A percentile compares a stretch with the other conserved stretches of the same genome.
phyloP scores from a whole-genome alignment of 35 echinoderm and acorn worm species.

The Lytechinus variegatus region DNA sequence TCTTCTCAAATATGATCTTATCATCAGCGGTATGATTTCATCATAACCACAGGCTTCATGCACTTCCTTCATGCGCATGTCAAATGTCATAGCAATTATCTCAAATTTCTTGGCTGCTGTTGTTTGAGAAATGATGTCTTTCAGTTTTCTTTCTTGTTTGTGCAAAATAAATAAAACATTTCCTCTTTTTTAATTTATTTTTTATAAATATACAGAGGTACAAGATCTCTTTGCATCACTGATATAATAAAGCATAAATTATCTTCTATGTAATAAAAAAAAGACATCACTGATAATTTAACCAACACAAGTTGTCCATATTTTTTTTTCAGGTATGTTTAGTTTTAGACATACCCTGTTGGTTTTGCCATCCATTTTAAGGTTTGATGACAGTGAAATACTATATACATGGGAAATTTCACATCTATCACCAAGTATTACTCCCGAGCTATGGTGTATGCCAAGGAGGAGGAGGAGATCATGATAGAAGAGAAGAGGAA shows the following conservation, averaged over 20 bases:
- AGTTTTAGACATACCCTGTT: background rate
- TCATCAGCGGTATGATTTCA: background rate
- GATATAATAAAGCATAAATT: too few species aligned
- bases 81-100: background rate
- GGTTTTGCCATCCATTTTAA: background rate
- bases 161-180: too few species aligned
- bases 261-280: background rate
- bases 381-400: background rate
- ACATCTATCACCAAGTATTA: background rate
- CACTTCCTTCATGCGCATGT: constrained; percentile 3
- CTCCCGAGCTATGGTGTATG: background rate
- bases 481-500: background rate
- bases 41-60: background rate
- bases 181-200: too few species aligned
- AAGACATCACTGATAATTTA: background rate
- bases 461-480: background rate
- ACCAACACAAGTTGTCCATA: background rate
- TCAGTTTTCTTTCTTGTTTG: too few species aligned
- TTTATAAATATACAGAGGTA: too few species aligned
- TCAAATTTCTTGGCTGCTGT: background rate
- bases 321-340: background rate
- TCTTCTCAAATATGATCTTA: background rate
- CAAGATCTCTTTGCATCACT: too few species aligned
- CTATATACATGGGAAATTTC: background rate
- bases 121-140: background rate